Percentiles rank a stretch among this genome's conserved stretches.
Conservation (phyloP, 1,140 invertebrate species). For the Octopus bimaculoides region DNA sequence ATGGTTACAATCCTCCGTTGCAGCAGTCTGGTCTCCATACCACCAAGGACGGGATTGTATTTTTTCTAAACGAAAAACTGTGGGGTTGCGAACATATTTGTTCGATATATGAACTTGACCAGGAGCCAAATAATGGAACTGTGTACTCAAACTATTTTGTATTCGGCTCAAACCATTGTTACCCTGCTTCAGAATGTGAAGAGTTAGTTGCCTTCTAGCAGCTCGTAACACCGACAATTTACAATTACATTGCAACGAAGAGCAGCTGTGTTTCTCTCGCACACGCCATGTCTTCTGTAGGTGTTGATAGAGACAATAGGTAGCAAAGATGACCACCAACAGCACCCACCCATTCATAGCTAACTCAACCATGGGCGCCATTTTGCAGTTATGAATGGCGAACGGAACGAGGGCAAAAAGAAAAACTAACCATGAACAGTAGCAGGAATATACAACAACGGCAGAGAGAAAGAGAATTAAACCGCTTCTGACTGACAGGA, state of each 20-base stretch:
- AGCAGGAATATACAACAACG: too few species aligned
- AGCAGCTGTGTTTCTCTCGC: too few species aligned
- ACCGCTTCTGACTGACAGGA: too few species aligned
- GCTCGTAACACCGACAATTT: too few species aligned
- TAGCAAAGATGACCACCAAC: background rate
- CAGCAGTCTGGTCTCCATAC: constrained; percentile 16
- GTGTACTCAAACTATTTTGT: background rate
- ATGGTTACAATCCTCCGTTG: constrained; percentile 7
- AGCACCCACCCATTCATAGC: background rate
- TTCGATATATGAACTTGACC: background rate
- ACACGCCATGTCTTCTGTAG: too few species aligned
- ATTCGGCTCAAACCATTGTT: background rate
- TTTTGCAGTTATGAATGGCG: background rate
- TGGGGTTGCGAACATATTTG: constrained; percentile 20
- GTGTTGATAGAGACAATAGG: too few species aligned
- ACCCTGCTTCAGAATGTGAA: background rate
- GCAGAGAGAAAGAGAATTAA: too few species aligned
- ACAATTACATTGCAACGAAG: too few species aligned
- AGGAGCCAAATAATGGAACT: background rate
- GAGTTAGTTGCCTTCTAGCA: background rate
- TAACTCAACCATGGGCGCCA: background rate
- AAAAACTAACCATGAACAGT: too few species aligned
- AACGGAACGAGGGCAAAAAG: too few species aligned
- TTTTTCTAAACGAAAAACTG: constrained; percentile 26
- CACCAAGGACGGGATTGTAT: constrained; percentile 20